Conservation (phyloP, 1,140 invertebrate genomes). For the Drosophila nikananu region DNA sequence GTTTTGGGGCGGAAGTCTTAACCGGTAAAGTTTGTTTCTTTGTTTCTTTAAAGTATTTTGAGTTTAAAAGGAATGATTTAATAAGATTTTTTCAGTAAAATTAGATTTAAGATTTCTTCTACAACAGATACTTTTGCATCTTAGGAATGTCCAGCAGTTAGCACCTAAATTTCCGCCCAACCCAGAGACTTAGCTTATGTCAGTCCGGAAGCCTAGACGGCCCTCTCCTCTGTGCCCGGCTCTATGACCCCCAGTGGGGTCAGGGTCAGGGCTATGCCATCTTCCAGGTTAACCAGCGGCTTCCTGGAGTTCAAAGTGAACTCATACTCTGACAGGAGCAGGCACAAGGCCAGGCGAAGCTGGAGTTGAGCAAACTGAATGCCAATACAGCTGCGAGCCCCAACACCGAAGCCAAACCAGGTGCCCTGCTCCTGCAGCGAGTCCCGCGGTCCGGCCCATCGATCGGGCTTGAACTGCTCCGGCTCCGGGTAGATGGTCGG, state of each 20-base stretch:
- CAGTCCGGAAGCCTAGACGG: conserved; percentile 30
- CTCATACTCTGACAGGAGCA: conserved; percentile 78
- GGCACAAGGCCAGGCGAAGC: conserved; percentile 86
- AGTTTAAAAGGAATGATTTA: too few relatives aligned
- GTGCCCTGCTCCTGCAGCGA: conserved; percentile 84
- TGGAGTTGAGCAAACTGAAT: conserved; percentile 88
- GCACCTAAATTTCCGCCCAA: neutral
- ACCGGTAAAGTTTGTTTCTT: neutral
- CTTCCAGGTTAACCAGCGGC: conserved; percentile 65
- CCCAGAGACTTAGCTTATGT: neutral
- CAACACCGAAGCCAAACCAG: conserved; percentile 88
- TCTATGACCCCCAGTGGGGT: conserved; percentile 69
- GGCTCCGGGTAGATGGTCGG: conserved; percentile 88
- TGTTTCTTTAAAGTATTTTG: neutral
- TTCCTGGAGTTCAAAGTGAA: conserved; percentile 68
- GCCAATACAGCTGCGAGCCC: conserved; percentile 85
- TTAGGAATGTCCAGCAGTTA: neutral
- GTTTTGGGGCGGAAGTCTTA: neutral
- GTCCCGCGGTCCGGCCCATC: conserved; percentile 87
- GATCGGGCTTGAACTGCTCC: conserved; percentile 88
- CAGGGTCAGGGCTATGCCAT: conserved; percentile 71
- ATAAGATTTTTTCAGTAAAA: too few relatives aligned
- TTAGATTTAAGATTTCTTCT: too few relatives aligned
- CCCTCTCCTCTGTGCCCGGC: conserved; percentile 64
- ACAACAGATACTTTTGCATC: neutral